phyloP scores from a whole-genome alignment of 2,113 vertebrate genomes.

The Puffinus mauretanicus region DNA sequence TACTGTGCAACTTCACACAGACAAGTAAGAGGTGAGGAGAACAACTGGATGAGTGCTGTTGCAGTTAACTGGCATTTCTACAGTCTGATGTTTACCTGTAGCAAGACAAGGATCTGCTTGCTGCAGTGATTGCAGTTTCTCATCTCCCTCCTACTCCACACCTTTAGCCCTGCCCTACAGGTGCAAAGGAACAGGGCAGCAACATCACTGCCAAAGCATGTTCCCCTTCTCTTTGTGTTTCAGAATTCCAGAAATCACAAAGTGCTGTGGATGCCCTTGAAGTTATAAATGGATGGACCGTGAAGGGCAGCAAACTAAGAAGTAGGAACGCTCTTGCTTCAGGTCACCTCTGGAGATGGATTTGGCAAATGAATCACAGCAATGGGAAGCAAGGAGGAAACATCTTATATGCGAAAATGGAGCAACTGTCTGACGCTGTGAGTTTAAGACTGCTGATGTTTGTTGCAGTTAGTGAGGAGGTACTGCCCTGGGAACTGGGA shows the following conservation, averaged over 20 bases:
- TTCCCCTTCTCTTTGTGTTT: constrained; percentile 13
- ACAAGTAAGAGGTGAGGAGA: neutral
- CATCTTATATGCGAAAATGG: neutral
- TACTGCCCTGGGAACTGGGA: neutral
- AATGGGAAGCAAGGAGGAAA: neutral
- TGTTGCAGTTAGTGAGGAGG: neutral
- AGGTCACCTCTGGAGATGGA: constrained; percentile 78
- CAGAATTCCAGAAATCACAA: constrained; percentile 78
- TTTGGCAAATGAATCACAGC: constrained; percentile 20
- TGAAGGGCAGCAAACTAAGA: constrained; percentile 44
- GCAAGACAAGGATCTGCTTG: neutral
- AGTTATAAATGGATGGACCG: constrained; percentile 30
- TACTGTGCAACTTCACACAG: neutral
- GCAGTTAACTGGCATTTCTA: neutral
- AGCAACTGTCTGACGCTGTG: neutral
- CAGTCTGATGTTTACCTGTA: neutral
- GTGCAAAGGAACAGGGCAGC: neutral
- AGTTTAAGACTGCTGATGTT: neutral
- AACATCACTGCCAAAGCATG: neutral
- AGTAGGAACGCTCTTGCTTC: constrained; percentile 79
- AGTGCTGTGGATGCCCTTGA: constrained; percentile 66
- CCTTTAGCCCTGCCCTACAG: neutral
- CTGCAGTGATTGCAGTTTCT: neutral
- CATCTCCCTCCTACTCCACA: neutral
- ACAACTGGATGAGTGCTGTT: neutral